Evolutionary conservation across 2,888 invertebrate genomes (phyloP).

Genomic region (Phyllotreta striolata): DNA sequence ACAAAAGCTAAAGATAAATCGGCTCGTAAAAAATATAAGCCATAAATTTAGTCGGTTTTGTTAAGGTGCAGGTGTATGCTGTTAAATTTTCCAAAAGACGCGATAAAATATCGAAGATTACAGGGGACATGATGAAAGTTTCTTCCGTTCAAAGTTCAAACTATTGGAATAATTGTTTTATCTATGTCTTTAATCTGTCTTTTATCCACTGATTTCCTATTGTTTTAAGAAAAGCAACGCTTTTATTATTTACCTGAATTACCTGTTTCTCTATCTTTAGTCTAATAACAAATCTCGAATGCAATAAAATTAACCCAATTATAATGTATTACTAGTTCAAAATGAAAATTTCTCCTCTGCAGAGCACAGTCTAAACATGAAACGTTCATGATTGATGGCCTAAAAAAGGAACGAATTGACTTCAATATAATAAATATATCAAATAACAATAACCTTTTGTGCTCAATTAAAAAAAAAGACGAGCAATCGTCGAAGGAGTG

Average conservation of each 20-base stretch:
- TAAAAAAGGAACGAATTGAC: slow-evolving; percentile 13
- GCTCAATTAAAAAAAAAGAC: slow-evolving; percentile 26
- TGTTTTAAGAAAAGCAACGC: background rate
- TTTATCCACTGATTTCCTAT: background rate
- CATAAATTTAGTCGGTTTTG: background rate
- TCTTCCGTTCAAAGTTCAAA: too few relatives aligned
- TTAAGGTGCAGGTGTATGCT: slow-evolving; percentile 8
- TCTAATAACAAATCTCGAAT: too few relatives aligned
- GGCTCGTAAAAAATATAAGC: slow-evolving; percentile 8
- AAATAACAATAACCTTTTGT: slow-evolving; percentile 29
- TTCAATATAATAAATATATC: slow-evolving; percentile 16
- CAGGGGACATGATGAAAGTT: too few relatives aligned
- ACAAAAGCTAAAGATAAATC: slow-evolving; percentile 15
- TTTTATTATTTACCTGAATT: background rate
- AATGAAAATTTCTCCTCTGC: too few relatives aligned
- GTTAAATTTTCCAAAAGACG: background rate
- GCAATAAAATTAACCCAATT: background rate
- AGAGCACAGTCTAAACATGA: too few relatives aligned
- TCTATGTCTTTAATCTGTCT: too few relatives aligned
- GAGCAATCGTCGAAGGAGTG: slow-evolving; percentile 18
- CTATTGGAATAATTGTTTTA: too few relatives aligned
- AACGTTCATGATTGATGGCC: background rate
- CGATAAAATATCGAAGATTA: too few relatives aligned
- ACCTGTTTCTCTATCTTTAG: background rate
- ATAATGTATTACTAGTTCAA: too few relatives aligned